Evolutionary conservation across 1,140 invertebrate genomes (phyloP).

Genomic region (Hermetia illucens): DNA sequence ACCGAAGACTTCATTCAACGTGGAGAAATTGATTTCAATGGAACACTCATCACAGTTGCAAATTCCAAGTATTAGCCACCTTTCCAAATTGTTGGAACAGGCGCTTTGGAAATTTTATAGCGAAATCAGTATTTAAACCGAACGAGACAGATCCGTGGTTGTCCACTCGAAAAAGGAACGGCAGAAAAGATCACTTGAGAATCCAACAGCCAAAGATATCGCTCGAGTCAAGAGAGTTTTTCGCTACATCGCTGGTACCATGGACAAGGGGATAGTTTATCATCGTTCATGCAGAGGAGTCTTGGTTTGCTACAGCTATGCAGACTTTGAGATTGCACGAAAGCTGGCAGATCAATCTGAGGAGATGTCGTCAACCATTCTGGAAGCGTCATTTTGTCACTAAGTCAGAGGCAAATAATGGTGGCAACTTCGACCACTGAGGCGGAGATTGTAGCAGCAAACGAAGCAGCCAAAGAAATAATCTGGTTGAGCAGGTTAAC

Average conservation of each 20-base stretch:
- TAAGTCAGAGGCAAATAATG: conserved; percentile 21
- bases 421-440: conserved; percentile 30
- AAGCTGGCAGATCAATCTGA: conserved; percentile 20
- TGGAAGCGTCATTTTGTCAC: conserved; percentile 21
- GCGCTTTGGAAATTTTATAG: too few species aligned
- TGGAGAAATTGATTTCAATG: too few species aligned
- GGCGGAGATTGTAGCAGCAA: conserved; percentile 32
- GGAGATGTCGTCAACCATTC: conserved; percentile 17
- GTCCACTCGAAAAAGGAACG: too few species aligned
- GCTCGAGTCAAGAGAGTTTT: conserved; percentile 21
- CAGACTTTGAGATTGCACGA: conserved; percentile 22
- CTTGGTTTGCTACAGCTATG: conserved; percentile 22
- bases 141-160: too few species aligned
- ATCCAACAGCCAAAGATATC: conserved; percentile 20
- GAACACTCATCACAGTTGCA: too few species aligned
- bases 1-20: too few species aligned
- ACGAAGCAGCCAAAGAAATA: conserved; percentile 26
- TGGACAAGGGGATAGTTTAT: conserved; percentile 17
- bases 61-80: too few species aligned
- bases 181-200: conserved; percentile 25
- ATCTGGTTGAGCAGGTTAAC: conserved; percentile 19
- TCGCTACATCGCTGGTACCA: conserved; percentile 19
- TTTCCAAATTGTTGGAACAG: too few species aligned
- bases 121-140: too few species aligned
- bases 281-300: conserved; percentile 3